Evolutionary conservation across 2,113 vertebrate genomes (phyloP).

Genomic region (Hypocryptadius cinnamomeus): DNA sequence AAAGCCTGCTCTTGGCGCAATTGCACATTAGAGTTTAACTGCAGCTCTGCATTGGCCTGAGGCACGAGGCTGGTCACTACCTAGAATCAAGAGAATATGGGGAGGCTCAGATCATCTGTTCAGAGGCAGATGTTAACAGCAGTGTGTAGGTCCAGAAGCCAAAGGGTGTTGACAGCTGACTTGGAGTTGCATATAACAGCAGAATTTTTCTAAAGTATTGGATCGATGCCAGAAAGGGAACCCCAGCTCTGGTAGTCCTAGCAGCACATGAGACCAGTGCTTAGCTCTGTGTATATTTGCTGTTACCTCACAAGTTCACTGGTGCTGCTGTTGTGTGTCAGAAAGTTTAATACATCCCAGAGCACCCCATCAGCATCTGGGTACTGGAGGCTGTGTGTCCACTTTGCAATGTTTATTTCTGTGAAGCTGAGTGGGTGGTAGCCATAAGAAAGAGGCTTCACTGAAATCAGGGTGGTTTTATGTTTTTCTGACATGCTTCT

Average conservation of each 20-base stretch:
- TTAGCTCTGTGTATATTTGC: conserved; percentile 19
- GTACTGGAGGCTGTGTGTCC: neutral
- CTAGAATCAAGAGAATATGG: neutral
- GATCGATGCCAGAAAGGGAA: neutral
- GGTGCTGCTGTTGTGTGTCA: conserved; percentile 39
- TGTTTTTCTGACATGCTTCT: neutral
- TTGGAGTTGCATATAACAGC: neutral
- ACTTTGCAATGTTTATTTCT: conserved; percentile 16
- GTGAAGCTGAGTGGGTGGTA: neutral
- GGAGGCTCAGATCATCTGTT: neutral
- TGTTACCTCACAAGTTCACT: neutral
- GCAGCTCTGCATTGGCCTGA: neutral
- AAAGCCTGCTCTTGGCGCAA: neutral
- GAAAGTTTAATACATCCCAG: conserved; percentile 31
- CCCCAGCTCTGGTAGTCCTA: neutral
- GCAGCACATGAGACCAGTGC: neutral
- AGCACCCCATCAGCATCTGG: neutral
- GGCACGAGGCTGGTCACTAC: neutral
- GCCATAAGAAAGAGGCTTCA: neutral
- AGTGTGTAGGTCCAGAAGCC: conserved; percentile 7
- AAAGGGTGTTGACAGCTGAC: conserved; percentile 29
- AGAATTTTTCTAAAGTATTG: neutral
- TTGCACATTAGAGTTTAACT: neutral
- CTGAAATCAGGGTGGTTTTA: neutral
- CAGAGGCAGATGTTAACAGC: neutral